Evolutionary conservation across 2,113 vertebrate genomes (phyloP).

Genomic region (Trachemys scripta): DNA sequence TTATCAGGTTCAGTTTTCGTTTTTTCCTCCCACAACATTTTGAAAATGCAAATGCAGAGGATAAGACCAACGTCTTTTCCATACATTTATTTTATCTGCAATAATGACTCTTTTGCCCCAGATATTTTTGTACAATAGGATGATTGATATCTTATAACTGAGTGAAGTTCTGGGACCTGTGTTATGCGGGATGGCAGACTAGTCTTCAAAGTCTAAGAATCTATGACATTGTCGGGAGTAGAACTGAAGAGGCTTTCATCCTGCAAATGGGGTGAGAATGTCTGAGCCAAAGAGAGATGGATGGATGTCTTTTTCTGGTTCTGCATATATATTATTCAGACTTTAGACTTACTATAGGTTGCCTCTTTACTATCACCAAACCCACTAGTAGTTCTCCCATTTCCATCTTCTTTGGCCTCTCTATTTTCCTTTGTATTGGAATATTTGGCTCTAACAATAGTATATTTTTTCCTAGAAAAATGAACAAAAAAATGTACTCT

Average conservation of each 20-base stretch:
- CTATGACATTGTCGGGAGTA: neutral
- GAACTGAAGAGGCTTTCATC: neutral
- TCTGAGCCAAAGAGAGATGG: neutral
- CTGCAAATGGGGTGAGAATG: neutral
- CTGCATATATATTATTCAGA: neutral
- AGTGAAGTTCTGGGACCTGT: neutral
- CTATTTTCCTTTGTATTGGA: slow-evolving; percentile 40
- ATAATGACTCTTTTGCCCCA: neutral
- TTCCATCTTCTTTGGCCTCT: neutral
- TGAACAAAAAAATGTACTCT: slow-evolving; percentile 32
- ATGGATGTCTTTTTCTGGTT: neutral
- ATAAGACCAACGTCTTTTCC: neutral
- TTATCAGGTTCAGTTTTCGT: neutral
- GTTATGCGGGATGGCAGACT: neutral
- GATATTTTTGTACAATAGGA: neutral
- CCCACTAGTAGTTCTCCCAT: slow-evolving; percentile 37
- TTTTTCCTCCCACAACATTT: neutral
- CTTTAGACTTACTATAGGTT: neutral
- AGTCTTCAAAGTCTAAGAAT: too few relatives aligned
- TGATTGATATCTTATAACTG: neutral
- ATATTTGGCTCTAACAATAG: slow-evolving; percentile 47
- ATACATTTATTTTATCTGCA: neutral
- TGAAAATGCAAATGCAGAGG: neutral
- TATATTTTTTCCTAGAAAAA: slow-evolving; percentile 51
- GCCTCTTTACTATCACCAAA: slow-evolving; percentile 6